These are phyloP conservation scores for Speoplatyrhinus poulsoni DNA, from an alignment of 2,113 vertebrate species.

Conservation along the genomic window DNA sequence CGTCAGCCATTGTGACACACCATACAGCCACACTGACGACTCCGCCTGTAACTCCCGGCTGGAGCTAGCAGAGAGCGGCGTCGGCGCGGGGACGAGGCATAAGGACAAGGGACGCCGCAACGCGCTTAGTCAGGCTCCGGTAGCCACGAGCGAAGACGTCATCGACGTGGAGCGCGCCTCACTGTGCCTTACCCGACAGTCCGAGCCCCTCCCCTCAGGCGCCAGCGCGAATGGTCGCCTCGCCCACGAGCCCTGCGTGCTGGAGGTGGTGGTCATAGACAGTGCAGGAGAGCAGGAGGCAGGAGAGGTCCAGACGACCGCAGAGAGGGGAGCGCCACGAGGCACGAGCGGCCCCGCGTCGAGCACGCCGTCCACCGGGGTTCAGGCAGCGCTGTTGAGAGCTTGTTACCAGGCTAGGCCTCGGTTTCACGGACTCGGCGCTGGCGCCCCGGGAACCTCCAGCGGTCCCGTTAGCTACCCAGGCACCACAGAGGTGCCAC, in stretches of 20 bases:
- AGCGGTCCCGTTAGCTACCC: neutral
- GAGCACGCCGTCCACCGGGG: neutral
- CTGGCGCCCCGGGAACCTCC: slow-evolving; percentile 7
- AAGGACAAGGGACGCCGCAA: neutral
- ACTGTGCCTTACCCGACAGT: neutral
- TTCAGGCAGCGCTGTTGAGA: neutral
- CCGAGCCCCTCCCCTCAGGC: too few species aligned
- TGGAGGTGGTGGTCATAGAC: slow-evolving; percentile 46
- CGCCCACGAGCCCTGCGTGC: neutral
- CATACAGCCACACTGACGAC: slow-evolving; percentile 9
- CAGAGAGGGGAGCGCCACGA: neutral
- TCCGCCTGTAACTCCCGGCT: slow-evolving; percentile 1
- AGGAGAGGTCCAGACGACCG: neutral
- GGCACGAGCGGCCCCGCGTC: neutral
- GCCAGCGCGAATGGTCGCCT: neutral
- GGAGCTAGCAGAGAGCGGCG: slow-evolving; percentile 22
- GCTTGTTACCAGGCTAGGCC: neutral
- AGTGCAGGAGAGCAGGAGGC: slow-evolving; percentile 25
- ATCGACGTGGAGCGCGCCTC: neutral
- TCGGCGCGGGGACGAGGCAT: slow-evolving; percentile 28
- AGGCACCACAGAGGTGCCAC: neutral
- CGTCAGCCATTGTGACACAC: slow-evolving; percentile 37
- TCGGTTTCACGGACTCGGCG: neutral
- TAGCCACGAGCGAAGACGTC: neutral
- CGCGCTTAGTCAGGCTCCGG: neutral